Evolutionary conservation across 2,113 vertebrate species (phyloP), one percentile per base, ranked within the genome.

Genomic region (Ptychochromis oligacanthus): DNA sequence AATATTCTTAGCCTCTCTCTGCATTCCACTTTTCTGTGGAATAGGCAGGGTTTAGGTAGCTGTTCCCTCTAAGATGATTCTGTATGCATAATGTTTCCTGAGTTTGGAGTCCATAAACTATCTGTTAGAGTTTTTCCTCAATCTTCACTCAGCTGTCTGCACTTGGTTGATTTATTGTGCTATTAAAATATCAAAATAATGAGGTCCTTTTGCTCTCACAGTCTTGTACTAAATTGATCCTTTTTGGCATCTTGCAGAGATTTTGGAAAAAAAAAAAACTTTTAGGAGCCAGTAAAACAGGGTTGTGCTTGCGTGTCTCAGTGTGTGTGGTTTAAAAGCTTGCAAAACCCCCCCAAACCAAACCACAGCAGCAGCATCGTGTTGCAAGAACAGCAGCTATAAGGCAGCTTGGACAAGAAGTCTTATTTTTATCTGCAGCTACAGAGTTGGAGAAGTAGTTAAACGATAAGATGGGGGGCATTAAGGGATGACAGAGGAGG

Each of bases 371-470:
- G 52, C 49, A 57, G 61, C 67, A 54, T 78, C 52, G 6, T 84
- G 86, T 88, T 88, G 77, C 83, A 88, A 85, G 43, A 78, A 7
- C 34, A 60, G 38, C 67, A 64, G 61, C 70, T n/a, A 31, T 5
- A 56, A 58, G 36, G 43, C 64, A 56, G 13, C 18, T 57, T 77
- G 22, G 58, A 43, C 43, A 54, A 43, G 78, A 12, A 13, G 57
- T 9, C 38, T 88, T 83, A 12, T 76, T 80, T 75, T 81, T 87
- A 80, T 90, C 86, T 56, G 81, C 26, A 70, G 31, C 78, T 76
- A 76, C 62, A 11, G 8, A 79, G 87, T 83, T 87, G 81, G 77
- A 88, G 65, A 64, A 8, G 87, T 12, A 82, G 64, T 84, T 74
- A 49, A 81, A 36, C 0, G 82, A 91, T 93, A 86, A 90, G 78